Evolutionary conservation across 2,113 vertebrate genomes (phyloP).

Genomic region (Seriola aureovittata): DNA sequence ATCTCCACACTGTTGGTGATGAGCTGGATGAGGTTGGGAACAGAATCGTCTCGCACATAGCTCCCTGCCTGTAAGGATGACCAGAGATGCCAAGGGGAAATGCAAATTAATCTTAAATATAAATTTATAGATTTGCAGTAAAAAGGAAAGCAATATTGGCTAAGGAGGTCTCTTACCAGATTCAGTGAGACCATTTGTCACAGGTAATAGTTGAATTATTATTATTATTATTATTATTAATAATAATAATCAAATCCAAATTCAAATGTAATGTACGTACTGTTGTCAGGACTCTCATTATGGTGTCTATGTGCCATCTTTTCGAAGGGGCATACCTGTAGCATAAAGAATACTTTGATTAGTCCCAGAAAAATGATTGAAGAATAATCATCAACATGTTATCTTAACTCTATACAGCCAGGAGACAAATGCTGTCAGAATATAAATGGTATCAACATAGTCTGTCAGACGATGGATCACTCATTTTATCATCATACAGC

Average conservation of each 20-base stretch:
- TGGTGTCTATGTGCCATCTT: constrained; percentile 99
- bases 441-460: constrained; percentile 76
- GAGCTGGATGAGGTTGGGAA: constrained; percentile 98
- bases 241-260: background rate
- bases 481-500: constrained; percentile 84
- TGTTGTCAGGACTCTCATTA: constrained; percentile 98
- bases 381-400: background rate
- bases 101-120: background rate
- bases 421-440: constrained; percentile 77
- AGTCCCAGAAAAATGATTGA: background rate
- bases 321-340: constrained; percentile 97
- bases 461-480: constrained; percentile 85
- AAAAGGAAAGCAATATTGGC: background rate
- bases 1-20: constrained; percentile 99
- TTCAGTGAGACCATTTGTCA: constrained; percentile 11
- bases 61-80: constrained; percentile 91
- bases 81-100: constrained; percentile 13
- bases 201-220: background rate
- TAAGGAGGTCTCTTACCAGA: constrained; percentile 4
- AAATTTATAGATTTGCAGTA: background rate
- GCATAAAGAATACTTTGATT: constrained; percentile 57
- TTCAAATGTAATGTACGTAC: constrained; percentile 81
- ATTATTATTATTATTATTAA: background rate
- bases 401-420: background rate
- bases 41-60: constrained; percentile 98